phyloP scores from a whole-genome alignment of 1,140 invertebrate species.

The Pseudomyrmex flavicornis region DNA sequence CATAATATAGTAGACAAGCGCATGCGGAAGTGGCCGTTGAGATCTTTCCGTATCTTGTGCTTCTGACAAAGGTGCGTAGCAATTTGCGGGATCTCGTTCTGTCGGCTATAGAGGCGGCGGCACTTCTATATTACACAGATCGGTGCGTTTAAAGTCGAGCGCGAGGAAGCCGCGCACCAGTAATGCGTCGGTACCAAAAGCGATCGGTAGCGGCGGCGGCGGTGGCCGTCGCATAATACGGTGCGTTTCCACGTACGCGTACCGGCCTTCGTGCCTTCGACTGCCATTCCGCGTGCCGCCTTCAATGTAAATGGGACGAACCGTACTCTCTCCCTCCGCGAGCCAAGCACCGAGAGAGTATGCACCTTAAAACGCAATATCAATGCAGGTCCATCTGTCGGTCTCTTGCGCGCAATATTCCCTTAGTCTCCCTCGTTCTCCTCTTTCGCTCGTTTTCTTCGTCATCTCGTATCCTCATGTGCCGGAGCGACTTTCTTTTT shows the following conservation, averaged over 20 bases:
- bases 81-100: slow-evolving; percentile 23
- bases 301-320: slow-evolving; percentile 76
- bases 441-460: background rate
- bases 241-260: slow-evolving; percentile 17
- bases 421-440: background rate
- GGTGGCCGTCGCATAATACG: slow-evolving; percentile 17
- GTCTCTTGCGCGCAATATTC: slow-evolving; percentile 26
- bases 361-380: slow-evolving; percentile 60
- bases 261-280: slow-evolving; percentile 74
- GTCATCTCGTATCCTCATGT: background rate
- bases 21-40: background rate
- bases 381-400: slow-evolving; percentile 60
- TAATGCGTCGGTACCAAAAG: slow-evolving; percentile 41
- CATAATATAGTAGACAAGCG: background rate
- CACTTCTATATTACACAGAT: slow-evolving; percentile 28
- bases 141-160: slow-evolving; percentile 44
- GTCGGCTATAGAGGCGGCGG: background rate
- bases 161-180: slow-evolving; percentile 6
- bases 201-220: slow-evolving; percentile 30
- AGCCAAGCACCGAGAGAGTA: slow-evolving; percentile 32
- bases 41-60: background rate
- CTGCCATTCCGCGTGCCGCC: slow-evolving; percentile 76
- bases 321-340: slow-evolving; percentile 60
- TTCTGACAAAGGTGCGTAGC: background rate
- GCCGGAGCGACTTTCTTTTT: background rate